A percentile compares a stretch with the other conserved stretches of the same genome.
phyloP scores from a whole-genome alignment of 2,113 vertebrate species.

The Leiothrix lutea region DNA sequence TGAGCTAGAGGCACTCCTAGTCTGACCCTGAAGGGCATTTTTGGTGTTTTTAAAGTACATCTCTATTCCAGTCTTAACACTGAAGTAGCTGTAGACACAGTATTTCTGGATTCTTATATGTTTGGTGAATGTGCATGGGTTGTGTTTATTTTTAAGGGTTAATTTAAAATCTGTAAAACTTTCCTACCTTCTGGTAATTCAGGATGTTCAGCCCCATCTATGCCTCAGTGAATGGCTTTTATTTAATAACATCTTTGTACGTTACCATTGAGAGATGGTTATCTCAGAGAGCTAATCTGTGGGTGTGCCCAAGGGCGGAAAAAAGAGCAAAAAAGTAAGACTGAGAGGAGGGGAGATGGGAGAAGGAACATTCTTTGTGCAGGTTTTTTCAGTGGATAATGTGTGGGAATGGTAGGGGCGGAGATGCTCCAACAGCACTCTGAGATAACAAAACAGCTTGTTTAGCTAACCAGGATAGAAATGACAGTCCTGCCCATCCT shows the following conservation, averaged over 20 bases:
- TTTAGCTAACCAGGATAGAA: not conserved
- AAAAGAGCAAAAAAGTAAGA: not conserved
- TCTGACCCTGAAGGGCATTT: not conserved
- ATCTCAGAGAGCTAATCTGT: not conserved
- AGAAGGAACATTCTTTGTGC: not conserved
- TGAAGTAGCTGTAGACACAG: not conserved
- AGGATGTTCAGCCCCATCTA: not conserved
- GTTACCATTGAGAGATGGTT: not conserved
- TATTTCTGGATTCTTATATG: not conserved
- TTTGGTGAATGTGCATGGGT: not conserved
- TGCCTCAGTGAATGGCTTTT: not conserved
- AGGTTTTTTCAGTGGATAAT: not conserved
- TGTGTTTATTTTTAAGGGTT: constrained; percentile 13
- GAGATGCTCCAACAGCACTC: not conserved
- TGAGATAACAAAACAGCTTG: not conserved
- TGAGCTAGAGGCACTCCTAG: not conserved
- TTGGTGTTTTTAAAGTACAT: not conserved
- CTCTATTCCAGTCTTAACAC: not conserved
- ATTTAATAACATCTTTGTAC: not conserved
- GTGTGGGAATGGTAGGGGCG: not conserved
- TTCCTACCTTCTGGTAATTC: not conserved
- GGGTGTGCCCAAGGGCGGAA: not conserved
- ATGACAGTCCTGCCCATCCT: not conserved
- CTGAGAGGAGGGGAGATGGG: not conserved
- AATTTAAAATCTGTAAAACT: not conserved